Conservation (phyloP, 2,888 invertebrate genomes). For the Papilio protenor region DNA sequence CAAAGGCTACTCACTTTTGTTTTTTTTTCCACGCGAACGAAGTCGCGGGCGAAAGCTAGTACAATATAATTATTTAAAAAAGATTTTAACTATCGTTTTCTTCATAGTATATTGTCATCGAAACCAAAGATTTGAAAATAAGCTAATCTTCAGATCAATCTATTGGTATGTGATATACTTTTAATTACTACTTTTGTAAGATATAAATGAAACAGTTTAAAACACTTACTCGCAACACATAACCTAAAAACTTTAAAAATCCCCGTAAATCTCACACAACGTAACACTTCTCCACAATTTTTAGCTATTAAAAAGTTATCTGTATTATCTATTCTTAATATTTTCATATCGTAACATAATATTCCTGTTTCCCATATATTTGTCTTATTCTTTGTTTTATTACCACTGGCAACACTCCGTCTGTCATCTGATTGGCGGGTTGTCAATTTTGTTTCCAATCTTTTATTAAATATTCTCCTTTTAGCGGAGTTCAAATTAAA, state of each 20-base stretch:
- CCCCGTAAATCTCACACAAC: slow-evolving; percentile 63
- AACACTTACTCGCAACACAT: slow-evolving; percentile 67
- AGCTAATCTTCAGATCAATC: no score
- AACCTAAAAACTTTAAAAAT: slow-evolving; percentile 61
- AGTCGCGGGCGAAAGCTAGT: no score
- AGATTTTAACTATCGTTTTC: no score
- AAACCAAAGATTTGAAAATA: no score
- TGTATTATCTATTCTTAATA: slow-evolving; percentile 58
- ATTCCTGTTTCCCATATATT: slow-evolving; percentile 66
- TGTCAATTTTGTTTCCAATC: slow-evolving; percentile 57
- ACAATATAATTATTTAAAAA: no score
- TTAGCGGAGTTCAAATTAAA: slow-evolving; percentile 75
- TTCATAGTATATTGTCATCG: no score
- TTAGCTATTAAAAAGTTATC: slow-evolving; percentile 71
- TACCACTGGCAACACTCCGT: slow-evolving; percentile 66
- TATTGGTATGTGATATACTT: neutral
- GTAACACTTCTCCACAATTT: slow-evolving; percentile 72
- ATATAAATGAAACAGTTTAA: neutral
- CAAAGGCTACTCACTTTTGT: no score
- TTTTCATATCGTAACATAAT: slow-evolving; percentile 70
- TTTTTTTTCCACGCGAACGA: no score
- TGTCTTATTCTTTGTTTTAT: slow-evolving; percentile 52
- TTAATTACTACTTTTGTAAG: neutral
- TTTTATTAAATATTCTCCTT: slow-evolving; percentile 60
- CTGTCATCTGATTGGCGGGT: slow-evolving; percentile 64